Percentiles rank a stretch among this genome's conserved stretches.
Evolutionary conservation across 2,113 vertebrate species (phyloP).

Genomic region (Microcebus griseorufus): DNA sequence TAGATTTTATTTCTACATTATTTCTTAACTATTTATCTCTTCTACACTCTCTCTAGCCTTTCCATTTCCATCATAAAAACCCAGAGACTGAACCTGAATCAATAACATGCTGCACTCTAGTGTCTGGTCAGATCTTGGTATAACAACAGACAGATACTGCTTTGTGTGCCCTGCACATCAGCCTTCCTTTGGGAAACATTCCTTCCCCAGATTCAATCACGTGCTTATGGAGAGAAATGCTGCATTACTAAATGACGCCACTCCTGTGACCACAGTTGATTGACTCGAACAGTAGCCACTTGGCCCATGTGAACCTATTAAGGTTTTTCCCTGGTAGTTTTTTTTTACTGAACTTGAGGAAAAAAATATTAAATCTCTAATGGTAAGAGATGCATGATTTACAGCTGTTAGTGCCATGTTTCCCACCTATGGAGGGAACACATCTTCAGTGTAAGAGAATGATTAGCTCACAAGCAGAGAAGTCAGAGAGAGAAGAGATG

Average conservation of each 20-base stretch:
- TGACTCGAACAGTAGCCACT: neutral
- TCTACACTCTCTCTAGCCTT: neutral
- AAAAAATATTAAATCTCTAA: neutral
- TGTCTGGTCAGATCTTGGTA: neutral
- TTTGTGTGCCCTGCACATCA: neutral
- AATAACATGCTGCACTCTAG: neutral
- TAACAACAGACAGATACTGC: neutral
- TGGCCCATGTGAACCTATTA: neutral
- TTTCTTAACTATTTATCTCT: neutral
- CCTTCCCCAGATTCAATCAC: neutral
- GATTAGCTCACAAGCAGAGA: neutral
- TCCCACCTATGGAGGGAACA: neutral
- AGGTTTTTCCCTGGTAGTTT: neutral
- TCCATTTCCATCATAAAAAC: neutral
- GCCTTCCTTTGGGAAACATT: neutral
- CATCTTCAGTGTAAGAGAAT: neutral
- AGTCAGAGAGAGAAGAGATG: neutral
- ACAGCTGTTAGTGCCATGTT: neutral
- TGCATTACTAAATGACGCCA: neutral
- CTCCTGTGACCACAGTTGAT: neutral
- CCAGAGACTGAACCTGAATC: neutral
- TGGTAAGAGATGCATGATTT: neutral
- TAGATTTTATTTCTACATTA: neutral
- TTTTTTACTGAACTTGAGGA: neutral
- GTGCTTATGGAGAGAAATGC: neutral